These are phyloP conservation scores for Labeo rohita DNA, from an alignment of 2,113 vertebrate genomes.

Conservation along the genomic window DNA sequence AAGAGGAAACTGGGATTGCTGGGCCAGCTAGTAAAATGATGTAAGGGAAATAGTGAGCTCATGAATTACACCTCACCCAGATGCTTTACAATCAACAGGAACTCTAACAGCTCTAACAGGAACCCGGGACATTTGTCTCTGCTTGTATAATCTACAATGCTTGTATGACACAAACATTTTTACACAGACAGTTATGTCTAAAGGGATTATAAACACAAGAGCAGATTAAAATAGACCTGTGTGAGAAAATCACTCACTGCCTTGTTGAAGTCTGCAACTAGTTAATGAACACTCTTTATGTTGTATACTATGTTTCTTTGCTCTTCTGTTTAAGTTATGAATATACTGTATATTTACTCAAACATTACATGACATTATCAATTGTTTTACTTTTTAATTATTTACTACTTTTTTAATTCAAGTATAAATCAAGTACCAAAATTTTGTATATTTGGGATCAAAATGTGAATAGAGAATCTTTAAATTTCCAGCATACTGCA, in stretches of 20 bases:
- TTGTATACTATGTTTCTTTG: no score
- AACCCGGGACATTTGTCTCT: neutral
- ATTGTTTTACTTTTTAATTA: no score
- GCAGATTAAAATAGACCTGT: no score
- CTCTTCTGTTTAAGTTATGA: no score
- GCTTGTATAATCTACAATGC: neutral
- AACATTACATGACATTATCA: no score
- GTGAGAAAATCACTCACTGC: no score
- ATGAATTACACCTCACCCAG: neutral
- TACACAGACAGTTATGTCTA: neutral
- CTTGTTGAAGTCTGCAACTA: no score
- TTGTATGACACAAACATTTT: neutral
- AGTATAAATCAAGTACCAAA: no score
- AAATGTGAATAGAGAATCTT: neutral
- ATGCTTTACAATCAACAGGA: neutral
- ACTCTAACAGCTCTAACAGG: neutral
- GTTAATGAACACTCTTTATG: no score
- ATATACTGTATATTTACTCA: no score
- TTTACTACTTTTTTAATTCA: no score
- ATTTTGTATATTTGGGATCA: no score
- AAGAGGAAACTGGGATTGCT: slow-evolving; percentile 90
- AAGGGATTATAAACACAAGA: neutral
- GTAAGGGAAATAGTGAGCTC: slow-evolving; percentile 72
- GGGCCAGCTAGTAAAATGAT: slow-evolving; percentile 84
- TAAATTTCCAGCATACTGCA: neutral